These are phyloP conservation scores for Willowsia nigromaculata DNA, from an alignment of 2,888 invertebrate genomes.

Conservation along the genomic window DNA sequence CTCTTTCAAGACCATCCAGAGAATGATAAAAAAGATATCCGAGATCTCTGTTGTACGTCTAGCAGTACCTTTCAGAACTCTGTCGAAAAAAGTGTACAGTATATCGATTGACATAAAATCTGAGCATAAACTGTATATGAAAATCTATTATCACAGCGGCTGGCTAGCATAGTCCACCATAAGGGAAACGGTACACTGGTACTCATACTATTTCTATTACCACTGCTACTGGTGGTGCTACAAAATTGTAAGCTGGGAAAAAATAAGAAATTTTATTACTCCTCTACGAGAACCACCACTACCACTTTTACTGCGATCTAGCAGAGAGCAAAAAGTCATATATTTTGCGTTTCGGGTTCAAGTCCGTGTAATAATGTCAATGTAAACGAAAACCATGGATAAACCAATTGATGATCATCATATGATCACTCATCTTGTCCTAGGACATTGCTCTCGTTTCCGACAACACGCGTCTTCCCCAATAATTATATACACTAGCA, in stretches of 20 bases:
- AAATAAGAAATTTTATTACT: constrained; percentile 20
- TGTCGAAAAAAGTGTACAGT: constrained; percentile 30
- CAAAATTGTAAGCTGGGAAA: background rate
- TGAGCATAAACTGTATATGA: constrained; percentile 33
- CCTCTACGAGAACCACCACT: background rate
- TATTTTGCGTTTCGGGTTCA: constrained; percentile 24
- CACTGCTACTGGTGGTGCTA: background rate
- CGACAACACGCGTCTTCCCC: background rate
- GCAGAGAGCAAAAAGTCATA: constrained; percentile 31
- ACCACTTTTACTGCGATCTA: background rate
- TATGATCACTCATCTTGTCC: constrained; percentile 34
- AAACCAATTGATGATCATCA: constrained; percentile 42
- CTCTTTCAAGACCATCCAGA: too few species aligned
- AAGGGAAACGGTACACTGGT: constrained; percentile 11
- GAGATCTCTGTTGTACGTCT: background rate
- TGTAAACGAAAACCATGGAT: constrained; percentile 54
- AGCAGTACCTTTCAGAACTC: background rate
- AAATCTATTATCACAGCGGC: constrained; percentile 52
- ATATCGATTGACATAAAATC: constrained; percentile 59
- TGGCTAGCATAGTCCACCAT: background rate
- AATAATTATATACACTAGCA: background rate
- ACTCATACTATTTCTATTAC: background rate
- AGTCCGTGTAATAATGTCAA: constrained; percentile 53
- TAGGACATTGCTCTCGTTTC: constrained; percentile 47
- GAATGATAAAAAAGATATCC: background rate